A percentile compares a stretch with the other conserved stretches of the same genome.
Evolutionary conservation across 1,140 invertebrate species (phyloP).

Genomic region (Colletes latitarsis): DNA sequence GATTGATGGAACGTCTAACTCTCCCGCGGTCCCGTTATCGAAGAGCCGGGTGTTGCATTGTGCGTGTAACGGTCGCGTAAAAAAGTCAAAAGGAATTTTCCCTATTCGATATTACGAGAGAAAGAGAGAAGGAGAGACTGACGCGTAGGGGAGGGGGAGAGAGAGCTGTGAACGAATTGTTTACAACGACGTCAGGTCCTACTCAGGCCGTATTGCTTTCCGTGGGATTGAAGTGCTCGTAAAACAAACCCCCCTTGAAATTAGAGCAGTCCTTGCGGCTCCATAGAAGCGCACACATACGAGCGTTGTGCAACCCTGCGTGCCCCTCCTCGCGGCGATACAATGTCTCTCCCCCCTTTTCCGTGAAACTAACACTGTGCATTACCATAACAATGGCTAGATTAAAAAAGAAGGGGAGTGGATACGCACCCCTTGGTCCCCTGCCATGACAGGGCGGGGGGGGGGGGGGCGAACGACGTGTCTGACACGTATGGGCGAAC

Average conservation of each 20-base stretch:
- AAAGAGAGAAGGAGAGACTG: background rate
- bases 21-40: background rate
- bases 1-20: conserved; percentile 37
- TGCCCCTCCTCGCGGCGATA: conserved; percentile 69
- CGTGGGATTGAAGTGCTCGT: conserved; percentile 76
- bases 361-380: conserved; percentile 77
- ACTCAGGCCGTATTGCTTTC: conserved; percentile 73
- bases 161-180: conserved; percentile 46
- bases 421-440: conserved; percentile 61
- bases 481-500: conserved; percentile 70
- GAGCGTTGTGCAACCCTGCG: conserved; percentile 22
- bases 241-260: conserved; percentile 75
- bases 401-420: conserved; percentile 77
- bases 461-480: conserved; percentile 54
- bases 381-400: conserved; percentile 78
- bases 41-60: conserved; percentile 1
- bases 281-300: conserved; percentile 50
- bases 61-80: conserved; percentile 34
- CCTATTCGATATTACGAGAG: conserved; percentile 44
- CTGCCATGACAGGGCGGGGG: conserved; percentile 13
- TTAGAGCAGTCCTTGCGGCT: conserved; percentile 76
- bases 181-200: conserved; percentile 69
- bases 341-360: conserved; percentile 63
- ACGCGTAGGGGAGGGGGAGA: background rate
- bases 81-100: conserved; percentile 45